phyloP scores from a whole-genome alignment of 2,113 vertebrate genomes.

The Ciconia maguari region DNA sequence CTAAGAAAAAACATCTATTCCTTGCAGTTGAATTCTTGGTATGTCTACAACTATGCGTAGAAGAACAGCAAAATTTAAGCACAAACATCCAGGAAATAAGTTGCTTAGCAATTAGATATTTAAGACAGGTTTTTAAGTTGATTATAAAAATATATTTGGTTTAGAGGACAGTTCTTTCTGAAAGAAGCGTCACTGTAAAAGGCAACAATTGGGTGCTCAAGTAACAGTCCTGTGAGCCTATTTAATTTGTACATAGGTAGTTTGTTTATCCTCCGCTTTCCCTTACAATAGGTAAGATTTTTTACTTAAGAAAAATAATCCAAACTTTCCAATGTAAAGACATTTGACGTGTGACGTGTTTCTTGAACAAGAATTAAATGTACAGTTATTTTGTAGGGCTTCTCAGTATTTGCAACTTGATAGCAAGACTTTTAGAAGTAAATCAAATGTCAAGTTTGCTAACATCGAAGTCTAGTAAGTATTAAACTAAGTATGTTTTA shows the following conservation, averaged over 20 bases:
- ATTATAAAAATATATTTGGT: neutral
- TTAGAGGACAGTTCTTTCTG: neutral
- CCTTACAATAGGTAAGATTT: neutral
- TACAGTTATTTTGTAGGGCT: neutral
- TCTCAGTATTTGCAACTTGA: neutral
- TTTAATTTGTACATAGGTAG: neutral
- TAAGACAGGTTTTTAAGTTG: neutral
- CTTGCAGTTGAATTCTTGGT: neutral
- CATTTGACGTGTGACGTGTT: accelerated
- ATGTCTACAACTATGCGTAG: neutral
- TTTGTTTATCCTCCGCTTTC: neutral
- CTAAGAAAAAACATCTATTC: neutral
- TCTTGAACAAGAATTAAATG: neutral
- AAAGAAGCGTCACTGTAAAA: neutral
- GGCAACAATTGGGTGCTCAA: neutral
- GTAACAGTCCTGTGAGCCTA: neutral
- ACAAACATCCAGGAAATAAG: neutral
- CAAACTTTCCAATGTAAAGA: neutral
- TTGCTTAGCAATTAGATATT: neutral
- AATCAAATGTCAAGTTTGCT: neutral
- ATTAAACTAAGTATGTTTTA: neutral
- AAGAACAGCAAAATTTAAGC: neutral
- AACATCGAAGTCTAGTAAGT: neutral
- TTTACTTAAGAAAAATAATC: neutral
- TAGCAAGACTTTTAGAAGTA: neutral